A percentile compares a stretch with the other conserved stretches of the same genome.
Conservation (phyloP, 2,113 vertebrate species). For the Sprattus sprattus region DNA sequence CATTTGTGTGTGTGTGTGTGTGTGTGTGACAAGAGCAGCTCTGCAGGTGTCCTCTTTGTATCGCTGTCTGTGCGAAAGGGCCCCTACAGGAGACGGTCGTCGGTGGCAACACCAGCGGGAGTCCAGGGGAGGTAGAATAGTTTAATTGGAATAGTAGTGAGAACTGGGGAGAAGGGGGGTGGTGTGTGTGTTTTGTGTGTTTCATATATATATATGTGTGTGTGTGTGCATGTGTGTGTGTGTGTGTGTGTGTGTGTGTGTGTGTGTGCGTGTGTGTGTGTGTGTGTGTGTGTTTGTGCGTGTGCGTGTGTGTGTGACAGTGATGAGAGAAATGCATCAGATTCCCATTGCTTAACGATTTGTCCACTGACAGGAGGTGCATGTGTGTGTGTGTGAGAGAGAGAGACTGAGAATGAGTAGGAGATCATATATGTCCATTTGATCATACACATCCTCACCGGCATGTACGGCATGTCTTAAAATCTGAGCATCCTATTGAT, state of each 20-base stretch:
- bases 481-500: no score
- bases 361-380: background rate
- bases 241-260: background rate
- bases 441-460: no score
- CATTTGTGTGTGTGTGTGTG: constrained; percentile 10
- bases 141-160: constrained; percentile 30
- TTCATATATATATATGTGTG: no score
- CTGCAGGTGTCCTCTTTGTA: constrained; percentile 37
- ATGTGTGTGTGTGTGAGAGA: background rate
- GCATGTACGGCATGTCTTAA: no score
- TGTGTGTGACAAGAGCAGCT: constrained; percentile 8
- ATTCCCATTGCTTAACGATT: no score
- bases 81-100: background rate
- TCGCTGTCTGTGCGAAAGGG: constrained; percentile 13
- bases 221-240: constrained; percentile 10
- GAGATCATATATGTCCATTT: no score
- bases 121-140: constrained; percentile 22
- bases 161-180: background rate
- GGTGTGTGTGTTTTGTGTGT: background rate
- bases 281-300: background rate
- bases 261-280: constrained; percentile 61
- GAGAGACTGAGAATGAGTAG: background rate
- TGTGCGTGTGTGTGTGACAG: constrained; percentile 35
- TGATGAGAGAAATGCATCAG: background rate
- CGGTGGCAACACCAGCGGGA: background rate